phyloP scores from a whole-genome alignment of 2,113 vertebrate species.

The Epinephelus fuscoguttatus region DNA sequence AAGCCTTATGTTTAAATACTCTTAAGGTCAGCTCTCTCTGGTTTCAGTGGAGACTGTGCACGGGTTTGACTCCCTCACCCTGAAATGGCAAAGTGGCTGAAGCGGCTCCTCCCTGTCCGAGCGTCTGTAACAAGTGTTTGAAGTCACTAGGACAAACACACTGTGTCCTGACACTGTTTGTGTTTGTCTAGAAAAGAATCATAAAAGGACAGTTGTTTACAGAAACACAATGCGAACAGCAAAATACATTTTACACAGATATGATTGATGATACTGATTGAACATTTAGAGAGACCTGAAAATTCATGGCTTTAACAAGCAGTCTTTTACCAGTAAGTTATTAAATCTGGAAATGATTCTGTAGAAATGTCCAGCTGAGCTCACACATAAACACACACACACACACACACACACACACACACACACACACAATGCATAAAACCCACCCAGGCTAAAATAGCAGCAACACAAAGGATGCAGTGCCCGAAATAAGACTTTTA shows the following conservation, averaged over 20 bases:
- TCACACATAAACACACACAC: not conserved
- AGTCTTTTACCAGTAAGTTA: not conserved
- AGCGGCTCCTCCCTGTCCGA: slow-evolving; percentile 34
- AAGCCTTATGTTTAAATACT: slow-evolving; percentile 75
- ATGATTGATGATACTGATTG: not conserved
- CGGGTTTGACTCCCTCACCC: slow-evolving; percentile 65
- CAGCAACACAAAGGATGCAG: slow-evolving; percentile 50
- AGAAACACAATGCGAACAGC: not conserved
- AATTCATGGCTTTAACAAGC: not conserved
- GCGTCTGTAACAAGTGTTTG: slow-evolving; percentile 31
- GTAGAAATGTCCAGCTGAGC: not conserved
- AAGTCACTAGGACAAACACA: slow-evolving; percentile 18
- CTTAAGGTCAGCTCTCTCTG: slow-evolving; percentile 80
- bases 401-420: not conserved
- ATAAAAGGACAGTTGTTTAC: slow-evolving; percentile 10
- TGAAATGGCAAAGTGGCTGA: slow-evolving; percentile 66
- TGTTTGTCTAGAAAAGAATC: not conserved
- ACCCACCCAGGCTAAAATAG: slow-evolving; percentile 44
- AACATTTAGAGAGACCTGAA: not conserved
- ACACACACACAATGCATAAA: not conserved
- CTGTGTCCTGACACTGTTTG: not conserved
- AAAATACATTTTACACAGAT: not conserved
- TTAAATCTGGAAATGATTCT: not conserved
- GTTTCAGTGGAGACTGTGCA: slow-evolving; percentile 70
- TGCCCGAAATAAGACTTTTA: slow-evolving; percentile 50